Base-by-base conservation (phyloP, 2,797 vertebrate genomes). In the Danio tinwini region DNA sequence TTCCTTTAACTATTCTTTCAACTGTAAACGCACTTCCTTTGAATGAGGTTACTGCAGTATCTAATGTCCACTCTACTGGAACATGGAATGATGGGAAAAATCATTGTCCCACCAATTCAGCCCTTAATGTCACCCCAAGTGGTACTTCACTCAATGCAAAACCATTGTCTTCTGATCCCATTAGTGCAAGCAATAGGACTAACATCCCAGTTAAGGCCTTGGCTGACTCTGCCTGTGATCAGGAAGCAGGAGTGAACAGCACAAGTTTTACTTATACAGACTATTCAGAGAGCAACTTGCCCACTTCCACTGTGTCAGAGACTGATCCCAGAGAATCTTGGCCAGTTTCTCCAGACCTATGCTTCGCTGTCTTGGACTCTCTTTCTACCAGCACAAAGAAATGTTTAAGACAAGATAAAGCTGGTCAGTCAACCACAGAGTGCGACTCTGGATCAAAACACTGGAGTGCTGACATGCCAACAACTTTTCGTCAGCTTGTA, bases 171-270 rank as follows among this genome's bases (percentile, higher is more conserved):
- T 70, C 21, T 13, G 0, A 4, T 75, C 61, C 29, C 45, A 40
- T 5, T 56, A 11, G 14, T 6, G 29, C 5, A 50, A 56, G 58
- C 11, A 74, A 17, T 59, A 56, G 13, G 0, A 14, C 75, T 12
- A 59, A 78, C 21, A 76, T 76, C 13, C 80, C 85, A 62, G 85
- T 90, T 7, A 86, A 83, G 61, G 87, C 84, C 0, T 49, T 78
- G 61, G 85, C 87, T 12, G 89, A 89, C 80, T 90, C 87, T 0
- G 83, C 86, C 61, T 89, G 86, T 55, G 85, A 88, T 13, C 72
- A 70, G 13, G 62, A 58, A 12, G 17, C 52, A 40, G 75, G 17
- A 21, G 62, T 58, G n/a, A 55, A 14, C 42, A 67, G 39, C 62
- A 8, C 63, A 0, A n/a, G 50, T 2, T 78, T 58, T 39, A 70